phyloP scores from a whole-genome alignment of 2,113 vertebrate species.

The Cisticola juncidis region DNA sequence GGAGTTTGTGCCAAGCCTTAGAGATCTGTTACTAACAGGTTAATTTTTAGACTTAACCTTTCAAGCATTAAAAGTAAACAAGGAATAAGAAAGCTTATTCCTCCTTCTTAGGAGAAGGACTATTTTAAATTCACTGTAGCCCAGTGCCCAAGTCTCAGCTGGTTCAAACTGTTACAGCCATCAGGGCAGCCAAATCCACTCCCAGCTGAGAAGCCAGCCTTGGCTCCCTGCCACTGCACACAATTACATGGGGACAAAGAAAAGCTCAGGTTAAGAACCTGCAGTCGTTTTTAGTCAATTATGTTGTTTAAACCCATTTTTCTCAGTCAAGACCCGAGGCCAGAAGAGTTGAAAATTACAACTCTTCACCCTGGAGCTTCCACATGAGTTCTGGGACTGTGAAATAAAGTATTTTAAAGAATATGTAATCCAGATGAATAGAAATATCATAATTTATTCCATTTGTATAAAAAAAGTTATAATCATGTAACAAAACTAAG shows the following conservation, averaged over 20 bases:
- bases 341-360: background rate
- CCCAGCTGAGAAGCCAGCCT: background rate
- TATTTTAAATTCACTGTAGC: background rate
- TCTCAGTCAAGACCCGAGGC: background rate
- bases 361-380: background rate
- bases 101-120: background rate
- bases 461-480: conserved; percentile 81
- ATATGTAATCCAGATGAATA: conserved; percentile 51
- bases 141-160: background rate
- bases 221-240: background rate
- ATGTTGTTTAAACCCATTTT: background rate
- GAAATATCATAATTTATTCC: conserved; percentile 85
- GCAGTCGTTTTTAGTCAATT: background rate
- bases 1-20: background rate
- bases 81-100: background rate
- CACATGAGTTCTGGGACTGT: background rate
- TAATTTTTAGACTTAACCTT: conserved; percentile 44
- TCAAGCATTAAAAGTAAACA: background rate
- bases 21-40: background rate
- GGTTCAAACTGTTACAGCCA: background rate
- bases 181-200: background rate
- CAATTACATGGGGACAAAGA: background rate
- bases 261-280: background rate
- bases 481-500: conserved; percentile 78
- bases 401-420: background rate